Conservation (phyloP, 2,113 vertebrate genomes). For the Aramus guarauna region DNA sequence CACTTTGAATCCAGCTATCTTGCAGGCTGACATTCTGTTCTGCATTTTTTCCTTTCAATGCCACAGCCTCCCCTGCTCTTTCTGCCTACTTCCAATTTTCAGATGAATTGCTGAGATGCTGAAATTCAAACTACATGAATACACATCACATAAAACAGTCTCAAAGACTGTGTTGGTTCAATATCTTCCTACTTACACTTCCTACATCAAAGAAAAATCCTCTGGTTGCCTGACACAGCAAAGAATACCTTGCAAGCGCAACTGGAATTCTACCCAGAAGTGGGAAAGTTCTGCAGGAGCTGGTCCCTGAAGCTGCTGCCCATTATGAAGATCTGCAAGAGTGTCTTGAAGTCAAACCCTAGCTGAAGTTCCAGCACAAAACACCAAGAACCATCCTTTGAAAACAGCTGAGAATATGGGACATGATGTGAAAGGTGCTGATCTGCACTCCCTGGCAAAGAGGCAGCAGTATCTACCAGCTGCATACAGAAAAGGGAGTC, state of each 20-base stretch:
- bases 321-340: neutral
- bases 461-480: neutral
- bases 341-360: neutral
- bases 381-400: neutral
- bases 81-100: neutral
- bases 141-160: neutral
- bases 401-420: neutral
- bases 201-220: neutral
- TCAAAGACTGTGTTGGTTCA: neutral
- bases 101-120: slow-evolving; percentile 8
- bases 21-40: neutral
- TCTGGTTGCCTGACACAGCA: neutral
- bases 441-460: neutral
- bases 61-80: neutral
- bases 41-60: neutral
- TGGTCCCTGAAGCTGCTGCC: neutral
- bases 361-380: neutral
- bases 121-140: slow-evolving; percentile 15
- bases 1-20: neutral
- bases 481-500: neutral
- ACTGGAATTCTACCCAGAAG: neutral
- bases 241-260: neutral
- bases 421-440: neutral
- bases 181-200: neutral
- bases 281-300: neutral